Evolutionary conservation across 2,113 vertebrate species (phyloP), one percentile per base, ranked within the genome.

Genomic region (Dicrurus megarhynchus): DNA sequence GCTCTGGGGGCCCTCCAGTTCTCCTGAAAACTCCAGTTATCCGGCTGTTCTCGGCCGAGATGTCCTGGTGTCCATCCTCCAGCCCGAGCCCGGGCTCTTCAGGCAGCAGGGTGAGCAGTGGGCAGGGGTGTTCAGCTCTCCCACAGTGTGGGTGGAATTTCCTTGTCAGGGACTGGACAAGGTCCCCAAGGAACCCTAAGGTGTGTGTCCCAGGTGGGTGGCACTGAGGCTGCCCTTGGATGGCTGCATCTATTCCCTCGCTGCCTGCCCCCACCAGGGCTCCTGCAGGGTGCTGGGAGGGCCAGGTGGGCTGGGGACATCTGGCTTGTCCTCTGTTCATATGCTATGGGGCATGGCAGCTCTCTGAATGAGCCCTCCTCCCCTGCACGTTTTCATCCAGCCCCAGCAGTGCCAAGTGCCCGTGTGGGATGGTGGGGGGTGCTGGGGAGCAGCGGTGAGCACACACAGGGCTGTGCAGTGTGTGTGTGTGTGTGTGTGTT

Each of bases 361-460:
- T 44, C 33, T 60, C 20, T 5, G 11, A 52, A 47, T 8, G 23
- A 61, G 20, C 10, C 13, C 4, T 35, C 8, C 19, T 78, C 10
- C 32, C 20, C 6, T 33, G 49, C 4, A 0, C 1, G 0, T 4
- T 14, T 8, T 15, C 4, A 6, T 19, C 23, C 69, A 47, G 50
- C 30, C 60, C 44, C 59, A 55, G 19, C 24, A 7, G 44, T 3
- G 61, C 20, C 56, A 28, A 59, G 32, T 10, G 17, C 1, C 3
- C 0, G 1, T 0, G 3, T 17, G 60, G 39, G 61, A 9, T 23
- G 23, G 7, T 16, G 69, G 35, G 4, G 18, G 1, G 7, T 13
- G 27, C 7, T 9, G 50, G 22, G 60, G 8, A 27, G 21, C 18
- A 26, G 68, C 27, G 9, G 2, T n/a, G 55, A 37, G 44, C 20